phyloP scores from a whole-genome alignment of 2,888 invertebrate species.

The Notodonta dromedarius region DNA sequence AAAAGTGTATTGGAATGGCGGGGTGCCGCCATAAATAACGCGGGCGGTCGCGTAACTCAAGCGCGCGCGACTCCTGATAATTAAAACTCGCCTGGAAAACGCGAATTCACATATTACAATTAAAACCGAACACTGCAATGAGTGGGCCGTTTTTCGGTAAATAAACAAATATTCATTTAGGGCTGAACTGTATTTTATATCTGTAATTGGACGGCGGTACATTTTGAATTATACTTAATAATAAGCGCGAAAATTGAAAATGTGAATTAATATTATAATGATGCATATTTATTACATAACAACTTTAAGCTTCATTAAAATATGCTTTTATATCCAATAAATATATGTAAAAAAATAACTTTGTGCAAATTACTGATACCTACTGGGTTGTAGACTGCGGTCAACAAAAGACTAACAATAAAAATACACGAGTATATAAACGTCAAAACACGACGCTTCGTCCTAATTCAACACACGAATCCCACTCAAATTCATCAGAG shows the following conservation, averaged over 20 bases:
- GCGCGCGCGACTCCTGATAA: conserved; percentile 81
- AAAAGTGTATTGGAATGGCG: conserved; percentile 82
- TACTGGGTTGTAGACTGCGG: conserved; percentile 19
- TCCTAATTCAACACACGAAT: conserved; percentile 74
- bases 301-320: not conserved
- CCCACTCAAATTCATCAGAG: conserved; percentile 72
- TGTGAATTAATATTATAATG: conserved; percentile 31
- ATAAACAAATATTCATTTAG: conserved; percentile 54
- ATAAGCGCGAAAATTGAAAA: conserved; percentile 15
- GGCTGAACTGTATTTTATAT: conserved; percentile 40
- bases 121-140: conserved; percentile 75
- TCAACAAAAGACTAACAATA: conserved; percentile 41
- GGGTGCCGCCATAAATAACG: conserved; percentile 80
- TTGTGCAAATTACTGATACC: not conserved
- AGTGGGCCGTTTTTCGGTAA: conserved; percentile 65
- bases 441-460: conserved; percentile 48
- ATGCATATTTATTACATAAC: conserved; percentile 11
- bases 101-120: conserved; percentile 83
- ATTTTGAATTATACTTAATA: conserved; percentile 35
- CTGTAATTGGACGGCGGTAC: conserved; percentile 30
- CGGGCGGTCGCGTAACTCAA: conserved; percentile 84
- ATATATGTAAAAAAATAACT: not conserved
- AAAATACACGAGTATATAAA: conserved; percentile 45
- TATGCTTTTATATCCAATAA: not conserved
- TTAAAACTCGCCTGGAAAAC: conserved; percentile 83